Percentiles rank a stretch among this genome's conserved stretches.
Evolutionary conservation across 2,113 vertebrate genomes (phyloP).

Genomic region (Platichthys stellatus): DNA sequence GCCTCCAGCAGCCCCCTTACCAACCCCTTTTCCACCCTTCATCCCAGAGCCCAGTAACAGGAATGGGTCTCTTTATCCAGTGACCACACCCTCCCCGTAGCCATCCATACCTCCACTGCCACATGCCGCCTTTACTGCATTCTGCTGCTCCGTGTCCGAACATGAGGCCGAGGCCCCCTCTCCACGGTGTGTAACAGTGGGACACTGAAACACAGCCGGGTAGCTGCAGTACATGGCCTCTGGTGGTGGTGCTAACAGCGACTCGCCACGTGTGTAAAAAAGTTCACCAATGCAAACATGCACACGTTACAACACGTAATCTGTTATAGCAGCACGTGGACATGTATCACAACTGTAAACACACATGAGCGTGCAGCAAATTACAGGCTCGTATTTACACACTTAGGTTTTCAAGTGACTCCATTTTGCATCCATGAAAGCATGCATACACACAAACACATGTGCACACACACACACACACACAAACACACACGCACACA

Average conservation of each 20-base stretch:
- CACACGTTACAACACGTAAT: not conserved
- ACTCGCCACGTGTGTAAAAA: constrained; percentile 19
- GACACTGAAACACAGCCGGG: constrained; percentile 47
- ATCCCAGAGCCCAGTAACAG: constrained; percentile 64
- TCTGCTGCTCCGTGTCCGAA: constrained; percentile 59
- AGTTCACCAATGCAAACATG: constrained; percentile 22
- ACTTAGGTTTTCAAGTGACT: constrained; percentile 7
- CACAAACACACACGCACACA: constrained; percentile 9
- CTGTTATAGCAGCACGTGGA: not conserved
- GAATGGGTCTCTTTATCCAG: constrained; percentile 61
- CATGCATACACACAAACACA: constrained; percentile 7
- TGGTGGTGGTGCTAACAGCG: not conserved
- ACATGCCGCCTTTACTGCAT: constrained; percentile 52
- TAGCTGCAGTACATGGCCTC: constrained; percentile 14
- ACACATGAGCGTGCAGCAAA: not conserved
- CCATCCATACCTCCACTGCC: constrained; percentile 64
- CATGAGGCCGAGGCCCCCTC: constrained; percentile 52
- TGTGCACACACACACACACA: constrained; percentile 1
- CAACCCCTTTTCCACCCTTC: constrained; percentile 54
- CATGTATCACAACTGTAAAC: not conserved
- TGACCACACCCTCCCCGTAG: constrained; percentile 64
- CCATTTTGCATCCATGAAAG: not conserved
- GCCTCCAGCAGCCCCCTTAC: constrained; percentile 71
- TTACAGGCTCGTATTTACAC: not conserved
- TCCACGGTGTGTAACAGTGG: constrained; percentile 53